Conservation (phyloP, 1,140 invertebrate genomes). For the Caerostris darwini region DNA sequence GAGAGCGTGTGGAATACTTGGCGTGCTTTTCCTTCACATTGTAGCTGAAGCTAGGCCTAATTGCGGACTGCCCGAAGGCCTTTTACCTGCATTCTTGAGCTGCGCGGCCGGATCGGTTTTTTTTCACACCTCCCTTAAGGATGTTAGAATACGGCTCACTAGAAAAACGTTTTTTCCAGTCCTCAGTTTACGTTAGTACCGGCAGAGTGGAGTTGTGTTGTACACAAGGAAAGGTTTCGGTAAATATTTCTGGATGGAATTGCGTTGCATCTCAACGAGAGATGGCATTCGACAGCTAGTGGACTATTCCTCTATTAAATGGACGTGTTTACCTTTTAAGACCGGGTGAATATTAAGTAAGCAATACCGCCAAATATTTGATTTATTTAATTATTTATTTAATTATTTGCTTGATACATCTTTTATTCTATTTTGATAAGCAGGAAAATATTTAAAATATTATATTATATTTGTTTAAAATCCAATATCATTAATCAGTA, state of each 20-base stretch:
- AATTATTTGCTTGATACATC: too few relatives aligned
- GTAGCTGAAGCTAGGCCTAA: slow-evolving; percentile 76
- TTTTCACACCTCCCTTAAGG: slow-evolving; percentile 77
- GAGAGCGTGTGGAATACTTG: slow-evolving; percentile 70
- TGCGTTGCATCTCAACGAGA: not conserved
- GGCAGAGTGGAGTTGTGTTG: slow-evolving; percentile 48
- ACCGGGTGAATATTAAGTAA: not conserved
- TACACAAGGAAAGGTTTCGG: slow-evolving; percentile 24
- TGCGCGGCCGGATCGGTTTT: slow-evolving; percentile 72
- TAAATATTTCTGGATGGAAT: slow-evolving; percentile 42
- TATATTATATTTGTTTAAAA: too few relatives aligned
- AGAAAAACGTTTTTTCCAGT: slow-evolving; percentile 67
- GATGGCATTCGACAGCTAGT: not conserved
- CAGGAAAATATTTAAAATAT: too few relatives aligned
- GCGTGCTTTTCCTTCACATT: slow-evolving; percentile 77
- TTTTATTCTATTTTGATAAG: too few relatives aligned
- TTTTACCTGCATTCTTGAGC: slow-evolving; percentile 76
- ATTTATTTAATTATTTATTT: not conserved
- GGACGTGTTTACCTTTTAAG: not conserved
- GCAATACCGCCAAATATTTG: not conserved
- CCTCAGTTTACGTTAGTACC: slow-evolving; percentile 57
- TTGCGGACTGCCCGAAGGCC: slow-evolving; percentile 74
- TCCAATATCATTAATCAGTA: too few relatives aligned
- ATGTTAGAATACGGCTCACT: slow-evolving; percentile 70
- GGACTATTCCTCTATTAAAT: not conserved